A percentile compares a stretch with the other conserved stretches of the same genome.
These are phyloP conservation scores for Leucoraja erinaceus DNA, from an alignment of 2,113 vertebrate species.

Conservation along the genomic window DNA sequence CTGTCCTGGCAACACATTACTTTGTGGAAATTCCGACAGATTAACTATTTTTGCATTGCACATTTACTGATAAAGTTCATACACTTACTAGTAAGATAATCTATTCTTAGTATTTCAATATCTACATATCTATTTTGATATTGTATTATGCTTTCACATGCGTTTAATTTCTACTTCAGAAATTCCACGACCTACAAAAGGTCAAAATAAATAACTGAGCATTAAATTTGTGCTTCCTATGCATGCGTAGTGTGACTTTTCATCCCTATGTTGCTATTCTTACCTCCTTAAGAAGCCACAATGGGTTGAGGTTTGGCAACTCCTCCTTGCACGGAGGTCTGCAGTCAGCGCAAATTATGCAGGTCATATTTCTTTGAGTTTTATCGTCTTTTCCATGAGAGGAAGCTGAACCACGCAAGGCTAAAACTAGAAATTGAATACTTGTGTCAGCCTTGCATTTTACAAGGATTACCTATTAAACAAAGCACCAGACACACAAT, in stretches of 20 bases:
- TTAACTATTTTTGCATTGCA: neutral
- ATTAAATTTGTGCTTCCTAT: neutral
- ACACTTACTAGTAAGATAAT: neutral
- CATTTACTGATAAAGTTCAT: neutral
- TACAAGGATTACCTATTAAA: neutral
- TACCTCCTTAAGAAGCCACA: neutral
- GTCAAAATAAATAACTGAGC: neutral
- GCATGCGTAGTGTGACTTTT: neutral
- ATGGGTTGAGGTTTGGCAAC: neutral
- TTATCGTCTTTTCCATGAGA: neutral
- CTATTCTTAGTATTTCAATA: neutral
- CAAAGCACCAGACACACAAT: neutral
- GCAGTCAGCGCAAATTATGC: neutral
- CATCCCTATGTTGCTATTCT: neutral
- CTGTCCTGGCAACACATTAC: neutral
- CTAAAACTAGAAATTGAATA: conserved; percentile 9
- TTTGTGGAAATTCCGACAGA: neutral
- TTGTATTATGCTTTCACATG: neutral
- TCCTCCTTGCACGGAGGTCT: neutral
- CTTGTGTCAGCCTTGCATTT: neutral
- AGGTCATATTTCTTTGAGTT: neutral
- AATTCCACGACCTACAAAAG: neutral
- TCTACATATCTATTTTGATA: neutral
- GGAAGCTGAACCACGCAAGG: neutral
- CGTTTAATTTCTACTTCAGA: neutral